Percentiles rank a stretch among this genome's conserved stretches.
Conservation (phyloP, 2,797 vertebrate species). For the Ctenopoma multispine region DNA sequence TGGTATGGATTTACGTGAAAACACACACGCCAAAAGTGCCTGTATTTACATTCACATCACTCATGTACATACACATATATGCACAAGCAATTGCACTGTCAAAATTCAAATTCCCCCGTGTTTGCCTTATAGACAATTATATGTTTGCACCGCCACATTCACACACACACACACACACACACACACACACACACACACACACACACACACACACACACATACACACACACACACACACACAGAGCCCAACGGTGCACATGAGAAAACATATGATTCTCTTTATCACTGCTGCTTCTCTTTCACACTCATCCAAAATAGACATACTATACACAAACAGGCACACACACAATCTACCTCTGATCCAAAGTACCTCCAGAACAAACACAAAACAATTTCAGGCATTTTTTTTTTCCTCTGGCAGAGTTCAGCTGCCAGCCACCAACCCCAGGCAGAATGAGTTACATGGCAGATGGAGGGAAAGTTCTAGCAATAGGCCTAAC, state of each 20-base stretch:
- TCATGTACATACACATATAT: slow-evolving; percentile 1
- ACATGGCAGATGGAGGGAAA: slow-evolving; percentile 47
- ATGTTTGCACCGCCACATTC: slow-evolving; percentile 45
- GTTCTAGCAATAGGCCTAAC: slow-evolving; percentile 36
- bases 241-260: slow-evolving; percentile 45
- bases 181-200: slow-evolving; percentile 24
- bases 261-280: slow-evolving; percentile 75
- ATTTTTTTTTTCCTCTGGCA: slow-evolving; percentile 47
- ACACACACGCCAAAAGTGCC: slow-evolving; percentile 13
- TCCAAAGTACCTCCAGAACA: slow-evolving; percentile 70
- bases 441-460: slow-evolving; percentile 40
- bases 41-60: neutral
- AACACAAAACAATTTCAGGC: slow-evolving; percentile 73
- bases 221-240: too few species aligned
- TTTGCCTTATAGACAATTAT: slow-evolving; percentile 54
- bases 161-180: slow-evolving; percentile 32
- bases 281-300: slow-evolving; percentile 68
- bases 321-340: slow-evolving; percentile 61
- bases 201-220: too few species aligned
- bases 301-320: slow-evolving; percentile 74
- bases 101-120: slow-evolving; percentile 40
- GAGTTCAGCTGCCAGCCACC: slow-evolving; percentile 42
- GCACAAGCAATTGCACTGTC: slow-evolving; percentile 14
- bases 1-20: neutral
- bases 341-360: slow-evolving; percentile 54